Evolutionary conservation across 2,888 invertebrate genomes (phyloP).

Genomic region (Hyles lineata): DNA sequence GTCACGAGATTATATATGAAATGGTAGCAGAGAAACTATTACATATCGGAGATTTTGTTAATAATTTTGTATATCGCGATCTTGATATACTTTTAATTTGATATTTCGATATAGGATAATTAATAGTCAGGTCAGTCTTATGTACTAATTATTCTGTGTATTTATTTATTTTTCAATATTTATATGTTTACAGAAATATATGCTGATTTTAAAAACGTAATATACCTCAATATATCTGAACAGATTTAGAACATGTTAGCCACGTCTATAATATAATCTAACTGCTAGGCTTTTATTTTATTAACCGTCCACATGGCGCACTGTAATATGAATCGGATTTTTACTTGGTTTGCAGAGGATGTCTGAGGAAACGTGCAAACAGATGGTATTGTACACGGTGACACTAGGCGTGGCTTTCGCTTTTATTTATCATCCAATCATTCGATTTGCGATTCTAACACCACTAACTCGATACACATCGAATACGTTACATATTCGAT

Average conservation of each 20-base stretch:
- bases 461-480: constrained; percentile 74
- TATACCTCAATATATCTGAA: neutral
- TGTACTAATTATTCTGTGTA: neutral
- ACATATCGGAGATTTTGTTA: neutral
- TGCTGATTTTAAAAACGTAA: constrained; percentile 3
- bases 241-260: neutral
- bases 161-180: constrained; percentile 14
- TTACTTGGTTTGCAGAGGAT: constrained; percentile 91
- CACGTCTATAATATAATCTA: constrained; percentile 1
- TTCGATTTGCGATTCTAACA: constrained; percentile 79
- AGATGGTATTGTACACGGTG: constrained; percentile 88
- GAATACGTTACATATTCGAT: constrained; percentile 66
- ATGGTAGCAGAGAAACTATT: too few relatives aligned
- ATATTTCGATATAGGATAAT: neutral
- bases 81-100: neutral
- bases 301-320: constrained; percentile 49
- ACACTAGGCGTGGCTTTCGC: constrained; percentile 83
- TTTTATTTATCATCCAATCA: constrained; percentile 80
- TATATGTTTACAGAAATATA: constrained; percentile 26
- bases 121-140: neutral
- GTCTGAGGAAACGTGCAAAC: constrained; percentile 93
- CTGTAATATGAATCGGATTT: constrained; percentile 64
- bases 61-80: neutral
- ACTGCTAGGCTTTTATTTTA: constrained; percentile 30
- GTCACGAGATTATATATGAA: too few relatives aligned